Conservation (phyloP, 2,113 vertebrate species). For the Embiotoca jacksoni region DNA sequence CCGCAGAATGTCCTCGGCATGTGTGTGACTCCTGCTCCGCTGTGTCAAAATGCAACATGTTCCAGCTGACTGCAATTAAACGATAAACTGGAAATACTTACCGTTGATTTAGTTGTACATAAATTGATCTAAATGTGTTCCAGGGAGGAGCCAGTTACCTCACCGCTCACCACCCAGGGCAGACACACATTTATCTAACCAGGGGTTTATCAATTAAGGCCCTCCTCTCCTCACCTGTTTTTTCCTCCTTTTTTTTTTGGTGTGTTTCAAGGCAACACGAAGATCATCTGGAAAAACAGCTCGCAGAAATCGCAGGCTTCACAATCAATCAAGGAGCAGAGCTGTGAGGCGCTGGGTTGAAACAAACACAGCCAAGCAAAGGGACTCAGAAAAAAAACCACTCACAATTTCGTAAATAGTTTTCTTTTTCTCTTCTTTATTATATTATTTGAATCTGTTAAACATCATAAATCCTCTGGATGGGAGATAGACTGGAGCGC, state of each 20-base stretch:
- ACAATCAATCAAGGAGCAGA: constrained; percentile 72
- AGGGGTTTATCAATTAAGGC: constrained; percentile 66
- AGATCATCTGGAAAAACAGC: constrained; percentile 69
- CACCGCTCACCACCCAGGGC: constrained; percentile 73
- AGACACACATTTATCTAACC: constrained; percentile 70
- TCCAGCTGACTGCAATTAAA: constrained; percentile 84
- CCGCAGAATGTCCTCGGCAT: constrained; percentile 49
- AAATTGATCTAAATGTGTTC: constrained; percentile 79
- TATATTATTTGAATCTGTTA: constrained; percentile 79
- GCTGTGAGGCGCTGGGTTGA: constrained; percentile 41
- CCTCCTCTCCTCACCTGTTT: constrained; percentile 4
- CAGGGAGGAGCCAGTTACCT: constrained; percentile 76
- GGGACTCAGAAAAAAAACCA: constrained; percentile 55
- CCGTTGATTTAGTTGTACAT: constrained; percentile 79
- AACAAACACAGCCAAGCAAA: constrained; percentile 62
- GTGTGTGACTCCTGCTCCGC: constrained; percentile 50
- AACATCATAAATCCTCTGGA: constrained; percentile 80
- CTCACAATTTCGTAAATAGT: constrained; percentile 66
- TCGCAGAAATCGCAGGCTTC: constrained; percentile 53
- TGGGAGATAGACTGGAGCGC: constrained; percentile 76
- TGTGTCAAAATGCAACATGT: constrained; percentile 78
- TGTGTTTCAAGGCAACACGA: constrained; percentile 47
- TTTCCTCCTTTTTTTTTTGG: constrained; percentile 42
- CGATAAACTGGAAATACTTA: constrained; percentile 86
- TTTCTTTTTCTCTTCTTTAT: constrained; percentile 46